Evolutionary conservation across 64 coral and sea anemone species (phyloP).

Genomic region (Actinia equina): DNA sequence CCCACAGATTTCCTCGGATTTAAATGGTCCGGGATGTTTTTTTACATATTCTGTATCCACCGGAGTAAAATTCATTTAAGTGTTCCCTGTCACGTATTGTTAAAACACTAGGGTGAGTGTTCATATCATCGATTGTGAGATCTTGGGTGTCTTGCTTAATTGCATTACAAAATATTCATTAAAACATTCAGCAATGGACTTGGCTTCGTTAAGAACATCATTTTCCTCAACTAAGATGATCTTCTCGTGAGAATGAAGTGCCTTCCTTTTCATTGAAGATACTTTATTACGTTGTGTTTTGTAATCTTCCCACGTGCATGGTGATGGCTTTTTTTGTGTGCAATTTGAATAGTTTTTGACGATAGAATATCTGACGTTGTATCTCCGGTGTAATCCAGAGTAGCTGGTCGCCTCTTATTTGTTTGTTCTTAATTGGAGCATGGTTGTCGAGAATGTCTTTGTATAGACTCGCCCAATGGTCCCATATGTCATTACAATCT

Average conservation of each 20-base stretch:
- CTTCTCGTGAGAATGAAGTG: no score
- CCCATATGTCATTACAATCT: slow-evolving; percentile 28
- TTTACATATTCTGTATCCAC: background rate
- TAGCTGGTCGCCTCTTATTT: slow-evolving; percentile 48
- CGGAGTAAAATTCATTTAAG: background rate
- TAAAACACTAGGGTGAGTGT: background rate
- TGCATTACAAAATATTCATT: background rate
- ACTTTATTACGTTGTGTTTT: no score
- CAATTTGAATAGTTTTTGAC: no score
- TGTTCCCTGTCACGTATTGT: background rate
- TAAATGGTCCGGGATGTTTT: background rate
- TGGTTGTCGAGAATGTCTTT: slow-evolving; percentile 42
- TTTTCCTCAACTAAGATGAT: no score
- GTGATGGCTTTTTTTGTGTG: no score
- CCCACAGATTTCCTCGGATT: no score
- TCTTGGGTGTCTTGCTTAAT: background rate
- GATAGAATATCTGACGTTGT: no score
- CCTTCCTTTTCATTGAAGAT: no score
- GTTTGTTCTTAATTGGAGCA: slow-evolving; percentile 53
- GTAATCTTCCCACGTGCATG: no score
- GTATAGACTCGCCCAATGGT: slow-evolving; percentile 34
- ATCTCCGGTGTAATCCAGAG: slow-evolving; percentile 20
- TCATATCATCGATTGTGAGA: background rate
- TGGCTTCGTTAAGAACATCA: no score
- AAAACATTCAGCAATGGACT: background rate